Evolutionary conservation across 2,888 invertebrate genomes (phyloP), one percentile per base, ranked within the genome.

Genomic region (Plagodis dolabraria): DNA sequence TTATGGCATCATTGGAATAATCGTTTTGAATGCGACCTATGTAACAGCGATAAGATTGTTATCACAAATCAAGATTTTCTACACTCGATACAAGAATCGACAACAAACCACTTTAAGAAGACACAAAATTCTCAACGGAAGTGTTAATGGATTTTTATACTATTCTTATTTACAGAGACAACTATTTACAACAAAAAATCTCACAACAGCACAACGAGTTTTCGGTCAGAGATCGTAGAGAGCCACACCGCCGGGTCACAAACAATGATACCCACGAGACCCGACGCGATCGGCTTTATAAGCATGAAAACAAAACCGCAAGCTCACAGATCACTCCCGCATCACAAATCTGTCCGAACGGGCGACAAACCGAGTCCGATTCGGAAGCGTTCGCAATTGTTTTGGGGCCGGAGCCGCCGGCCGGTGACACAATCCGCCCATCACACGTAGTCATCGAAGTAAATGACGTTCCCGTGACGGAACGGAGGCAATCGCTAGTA

Each of bases 401-500:
- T 22, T 22, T 22, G 22, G 22, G 22, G 11, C 35, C 49, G n/a
- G 11, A 7, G 33, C 47, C 43, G 48, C 11, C 40, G n/a, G 22
- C 64, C 64, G 57, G 59, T 9, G 8, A 40, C 40, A 10, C 10
- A 40, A 10, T 40, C 40, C 40, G 40, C 58, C 67, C 63, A 61
- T 58, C 65, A 68, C 67, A 72, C 59, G 68, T 65, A 66, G 58
- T 68, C 65, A 63, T 69, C 69, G 48, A 67, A 69, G 60, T 69
- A 68, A 57, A 66, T 64, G 47, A 65, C 63, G 47, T 64, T 57
- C 10, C 63, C 55, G 48, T 54, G 62, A 59, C 66, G 64, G 67
- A 64, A 62, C 64, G 65, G 63, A 51, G 65, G 59, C 67, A 64
- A 58, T 47, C 72, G 71, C 80, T 87, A 91, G 83, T 92, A 92